Percentiles rank a stretch among this genome's conserved stretches.
These are phyloP conservation scores for Gymnocypris eckloni DNA, from an alignment of 2,797 vertebrate genomes.

Conservation along the genomic window DNA sequence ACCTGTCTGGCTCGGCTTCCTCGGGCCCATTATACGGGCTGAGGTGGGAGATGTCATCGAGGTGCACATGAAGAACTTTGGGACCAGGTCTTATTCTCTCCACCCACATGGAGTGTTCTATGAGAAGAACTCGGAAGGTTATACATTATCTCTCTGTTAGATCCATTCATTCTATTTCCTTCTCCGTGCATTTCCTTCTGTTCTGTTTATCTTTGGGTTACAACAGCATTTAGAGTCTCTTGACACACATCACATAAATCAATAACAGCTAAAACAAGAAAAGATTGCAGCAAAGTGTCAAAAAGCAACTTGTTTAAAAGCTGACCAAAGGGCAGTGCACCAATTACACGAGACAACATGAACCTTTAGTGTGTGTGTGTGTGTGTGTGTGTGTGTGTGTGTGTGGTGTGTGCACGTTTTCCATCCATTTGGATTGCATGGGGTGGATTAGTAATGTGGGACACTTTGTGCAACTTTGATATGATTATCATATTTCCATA, in stretches of 20 bases:
- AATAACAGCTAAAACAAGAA: constrained; percentile 4
- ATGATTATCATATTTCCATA: too few species aligned
- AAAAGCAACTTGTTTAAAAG: not conserved
- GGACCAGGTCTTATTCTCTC: constrained; percentile 84
- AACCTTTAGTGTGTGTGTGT: not conserved
- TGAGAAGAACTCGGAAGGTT: constrained; percentile 92
- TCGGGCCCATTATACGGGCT: constrained; percentile 89
- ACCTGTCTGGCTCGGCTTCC: constrained; percentile 88
- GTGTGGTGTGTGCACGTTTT: too few species aligned
- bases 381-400: too few species aligned
- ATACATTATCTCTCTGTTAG: not conserved
- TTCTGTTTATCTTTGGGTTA: not conserved
- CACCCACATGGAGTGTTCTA: constrained; percentile 97
- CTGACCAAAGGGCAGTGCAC: not conserved
- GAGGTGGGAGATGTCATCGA: constrained; percentile 90
- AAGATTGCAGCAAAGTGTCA: not conserved
- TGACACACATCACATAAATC: not conserved
- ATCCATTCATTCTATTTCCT: not conserved
- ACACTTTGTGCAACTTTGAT: too few species aligned
- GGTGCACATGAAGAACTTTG: constrained; percentile 92
- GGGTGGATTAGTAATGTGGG: too few species aligned
- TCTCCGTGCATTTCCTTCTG: not conserved
- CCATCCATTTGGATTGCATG: too few species aligned
- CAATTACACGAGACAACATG: not conserved
- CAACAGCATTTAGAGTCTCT: not conserved